phyloP scores from a whole-genome alignment of 2,888 invertebrate species.

The Lissonota sp. region DNA sequence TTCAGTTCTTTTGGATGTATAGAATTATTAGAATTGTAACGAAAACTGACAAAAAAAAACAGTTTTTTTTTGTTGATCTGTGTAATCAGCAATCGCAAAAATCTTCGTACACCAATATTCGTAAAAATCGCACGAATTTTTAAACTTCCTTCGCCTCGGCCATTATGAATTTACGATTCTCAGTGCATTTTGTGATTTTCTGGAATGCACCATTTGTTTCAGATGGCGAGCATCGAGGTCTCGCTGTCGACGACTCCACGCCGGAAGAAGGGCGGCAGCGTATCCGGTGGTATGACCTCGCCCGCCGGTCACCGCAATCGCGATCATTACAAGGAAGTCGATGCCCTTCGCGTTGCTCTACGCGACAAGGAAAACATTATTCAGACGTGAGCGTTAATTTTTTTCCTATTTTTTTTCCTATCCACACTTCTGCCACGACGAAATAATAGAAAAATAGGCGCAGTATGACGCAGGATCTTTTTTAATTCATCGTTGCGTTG shows the following conservation, averaged over 20 bases:
- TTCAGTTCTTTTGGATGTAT: too few relatives aligned
- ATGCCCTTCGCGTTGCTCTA: slow-evolving; percentile 89
- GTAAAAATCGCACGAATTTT: too few relatives aligned
- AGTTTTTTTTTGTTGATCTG: too few relatives aligned
- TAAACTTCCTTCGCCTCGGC: too few relatives aligned
- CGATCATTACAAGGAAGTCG: slow-evolving; percentile 86
- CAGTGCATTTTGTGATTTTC: too few relatives aligned
- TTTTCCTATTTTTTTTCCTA: slow-evolving; percentile 2
- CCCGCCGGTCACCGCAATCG: slow-evolving; percentile 79
- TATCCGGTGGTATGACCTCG: slow-evolving; percentile 79
- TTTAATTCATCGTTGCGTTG: slow-evolving; percentile 24
- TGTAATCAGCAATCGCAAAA: too few relatives aligned
- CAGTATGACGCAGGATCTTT: neutral
- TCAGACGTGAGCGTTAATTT: slow-evolving; percentile 86
- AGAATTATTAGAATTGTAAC: too few relatives aligned
- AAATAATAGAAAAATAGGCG: neutral
- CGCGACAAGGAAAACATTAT: slow-evolving; percentile 93
- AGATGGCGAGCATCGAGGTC: slow-evolving; percentile 95
- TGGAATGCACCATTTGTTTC: slow-evolving; percentile 62
- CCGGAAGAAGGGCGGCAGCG: slow-evolving; percentile 86
- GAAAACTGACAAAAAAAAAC: too few relatives aligned
- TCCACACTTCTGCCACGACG: neutral
- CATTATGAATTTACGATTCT: too few relatives aligned
- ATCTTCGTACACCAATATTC: too few relatives aligned
- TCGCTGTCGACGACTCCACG: slow-evolving; percentile 89